A percentile compares a stretch with the other conserved stretches of the same genome.
These are phyloP conservation scores for Sphaerophoria taeniata DNA, from an alignment of 2,888 invertebrate genomes.

Conservation along the genomic window DNA sequence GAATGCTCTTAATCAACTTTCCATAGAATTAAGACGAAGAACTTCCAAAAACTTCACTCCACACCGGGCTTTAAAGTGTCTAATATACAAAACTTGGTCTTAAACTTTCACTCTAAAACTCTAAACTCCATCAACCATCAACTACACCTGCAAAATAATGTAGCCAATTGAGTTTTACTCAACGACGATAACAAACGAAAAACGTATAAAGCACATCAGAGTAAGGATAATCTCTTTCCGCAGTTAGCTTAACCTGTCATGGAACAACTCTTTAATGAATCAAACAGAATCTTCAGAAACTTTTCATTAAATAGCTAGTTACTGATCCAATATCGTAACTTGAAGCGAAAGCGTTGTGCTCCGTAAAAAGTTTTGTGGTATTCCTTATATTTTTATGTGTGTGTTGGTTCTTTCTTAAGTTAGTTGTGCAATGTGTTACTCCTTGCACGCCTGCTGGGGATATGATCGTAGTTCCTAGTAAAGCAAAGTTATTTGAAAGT, in stretches of 20 bases:
- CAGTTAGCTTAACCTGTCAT: background rate
- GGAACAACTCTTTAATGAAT: conserved; percentile 61
- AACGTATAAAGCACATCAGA: conserved; percentile 30
- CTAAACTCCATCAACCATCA: conserved; percentile 39
- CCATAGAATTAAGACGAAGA: no score
- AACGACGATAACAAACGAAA: conserved; percentile 5
- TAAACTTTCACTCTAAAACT: conserved; percentile 11
- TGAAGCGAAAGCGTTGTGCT: no score
- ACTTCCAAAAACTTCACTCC: background rate
- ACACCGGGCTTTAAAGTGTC: background rate
- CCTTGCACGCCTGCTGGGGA: background rate
- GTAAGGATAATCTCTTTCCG: conserved; percentile 49
- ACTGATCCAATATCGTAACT: background rate
- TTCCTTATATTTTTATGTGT: no score
- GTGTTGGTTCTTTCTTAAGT: no score
- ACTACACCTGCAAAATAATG: conserved; percentile 60
- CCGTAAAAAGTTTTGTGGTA: no score
- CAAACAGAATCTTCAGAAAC: conserved; percentile 48
- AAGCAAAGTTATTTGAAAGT: conserved; percentile 19
- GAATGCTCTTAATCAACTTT: no score
- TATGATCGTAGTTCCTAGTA: background rate
- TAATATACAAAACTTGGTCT: conserved; percentile 16
- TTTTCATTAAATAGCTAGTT: conserved; percentile 56
- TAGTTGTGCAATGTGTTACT: background rate
- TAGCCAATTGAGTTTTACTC: conserved; percentile 21